These are phyloP conservation scores for Entosphenus tridentatus DNA, from an alignment of 2,113 vertebrate species.

Conservation along the genomic window DNA sequence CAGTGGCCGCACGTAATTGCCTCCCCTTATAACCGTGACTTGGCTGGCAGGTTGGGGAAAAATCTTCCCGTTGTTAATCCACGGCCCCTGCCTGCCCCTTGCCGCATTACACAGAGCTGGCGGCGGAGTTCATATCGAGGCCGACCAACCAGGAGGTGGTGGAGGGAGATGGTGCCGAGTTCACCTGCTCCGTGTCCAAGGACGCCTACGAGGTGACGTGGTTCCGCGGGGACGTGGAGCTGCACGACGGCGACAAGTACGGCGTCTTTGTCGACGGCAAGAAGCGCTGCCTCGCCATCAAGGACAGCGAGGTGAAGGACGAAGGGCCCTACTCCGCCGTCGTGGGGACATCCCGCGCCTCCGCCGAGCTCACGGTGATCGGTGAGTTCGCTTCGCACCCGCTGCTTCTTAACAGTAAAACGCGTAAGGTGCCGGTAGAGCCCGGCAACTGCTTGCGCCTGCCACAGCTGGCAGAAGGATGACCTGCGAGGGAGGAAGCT, in stretches of 20 bases:
- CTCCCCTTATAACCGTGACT: too few relatives aligned
- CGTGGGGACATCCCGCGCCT: slow-evolving; percentile 48
- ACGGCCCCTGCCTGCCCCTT: slow-evolving; percentile 2
- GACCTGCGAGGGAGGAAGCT: too few relatives aligned
- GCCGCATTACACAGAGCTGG: slow-evolving; percentile 38
- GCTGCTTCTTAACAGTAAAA: too few relatives aligned
- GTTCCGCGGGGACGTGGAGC: slow-evolving; percentile 38
- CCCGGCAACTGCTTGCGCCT: too few relatives aligned
- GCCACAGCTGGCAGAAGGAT: too few relatives aligned
- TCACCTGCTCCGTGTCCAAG: slow-evolving; percentile 72
- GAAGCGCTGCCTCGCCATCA: slow-evolving; percentile 50
- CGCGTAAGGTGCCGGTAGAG: too few relatives aligned
- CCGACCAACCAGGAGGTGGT: slow-evolving; percentile 65
- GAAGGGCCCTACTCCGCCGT: slow-evolving; percentile 45
- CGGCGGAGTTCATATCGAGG: slow-evolving; percentile 71
- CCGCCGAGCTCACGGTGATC: slow-evolving; percentile 50
- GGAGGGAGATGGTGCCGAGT: slow-evolving; percentile 75
- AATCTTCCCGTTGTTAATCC: too few relatives aligned
- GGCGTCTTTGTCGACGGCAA: slow-evolving; percentile 59
- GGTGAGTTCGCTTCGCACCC: slow-evolving; percentile 27
- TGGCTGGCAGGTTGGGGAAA: too few relatives aligned
- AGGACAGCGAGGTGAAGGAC: slow-evolving; percentile 43
- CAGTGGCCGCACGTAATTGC: too few relatives aligned
- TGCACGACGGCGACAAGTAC: slow-evolving; percentile 52
- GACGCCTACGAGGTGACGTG: slow-evolving; percentile 61